Evolutionary conservation across 2,797 vertebrate species (phyloP), one percentile per base, ranked within the genome.

Genomic region (Sus cebifrons): DNA sequence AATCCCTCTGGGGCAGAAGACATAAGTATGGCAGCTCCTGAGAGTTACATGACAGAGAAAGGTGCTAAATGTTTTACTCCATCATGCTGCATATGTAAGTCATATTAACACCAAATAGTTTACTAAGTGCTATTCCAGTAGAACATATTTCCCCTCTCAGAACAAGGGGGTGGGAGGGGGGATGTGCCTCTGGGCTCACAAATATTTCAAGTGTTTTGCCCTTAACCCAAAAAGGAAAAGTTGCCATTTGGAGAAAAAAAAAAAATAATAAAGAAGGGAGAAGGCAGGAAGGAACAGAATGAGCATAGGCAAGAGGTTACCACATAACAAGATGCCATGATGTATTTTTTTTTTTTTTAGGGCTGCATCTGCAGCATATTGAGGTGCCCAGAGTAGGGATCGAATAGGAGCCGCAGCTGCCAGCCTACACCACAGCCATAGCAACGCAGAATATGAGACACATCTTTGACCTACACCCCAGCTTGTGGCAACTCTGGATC

Each of bases 1-100:
- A 20, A 98, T 99, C 79, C 94, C 95, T 97, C 86, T 92, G 68
- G 60, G 95, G 70, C 0, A 96, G 89, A 15, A 84, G 17, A 52
- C 12, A 5, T 71, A 40, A 32, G 15, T 64, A 62, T 58, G 21
- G 36, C 36, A 36, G 23, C 16, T 93, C 36, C 36, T 44, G 21
- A 90, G 21, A 85, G 62, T 29, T 49, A 36, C 15, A 27, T 32
- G 60, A 32, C 25, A 62, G 60, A 70, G 44, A 65, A 86, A 40
- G 40, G 60, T 29, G 16, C 3, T 82, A 27, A 62, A 40, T 56
- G 40, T 9, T 17, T 87, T 73, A 78, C 11, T 20, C 5, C n/a
- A 20, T 78, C 8, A 20, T 49, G 12, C 15, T 36, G 20, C 9
- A 17, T 49, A n/a, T 71, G n/a, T 21, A 74, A 93, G 36, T 49